phyloP scores from a whole-genome alignment of 2,113 vertebrate genomes.

The Casuarius casuarius region DNA sequence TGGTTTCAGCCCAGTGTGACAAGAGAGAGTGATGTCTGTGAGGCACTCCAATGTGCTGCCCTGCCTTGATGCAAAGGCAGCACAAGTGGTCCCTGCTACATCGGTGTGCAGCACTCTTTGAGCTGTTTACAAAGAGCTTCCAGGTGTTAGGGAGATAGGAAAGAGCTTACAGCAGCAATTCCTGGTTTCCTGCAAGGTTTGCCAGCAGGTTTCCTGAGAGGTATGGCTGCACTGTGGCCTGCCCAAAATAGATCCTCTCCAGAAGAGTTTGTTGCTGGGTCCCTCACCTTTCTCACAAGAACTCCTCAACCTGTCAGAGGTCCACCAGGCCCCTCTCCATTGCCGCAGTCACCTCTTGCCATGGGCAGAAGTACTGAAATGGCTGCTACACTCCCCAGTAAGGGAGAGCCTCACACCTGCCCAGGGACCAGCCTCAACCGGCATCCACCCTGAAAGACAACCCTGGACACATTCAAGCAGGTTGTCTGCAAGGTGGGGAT shows the following conservation, averaged over 20 bases:
- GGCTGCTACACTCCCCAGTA: not conserved
- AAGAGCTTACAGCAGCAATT: not conserved
- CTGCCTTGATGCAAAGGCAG: not conserved
- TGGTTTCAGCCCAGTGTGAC: not conserved
- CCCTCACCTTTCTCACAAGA: not conserved
- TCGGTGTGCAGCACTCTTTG: accelerated
- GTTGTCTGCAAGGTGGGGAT: not conserved
- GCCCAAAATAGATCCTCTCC: not conserved
- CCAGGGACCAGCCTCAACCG: not conserved
- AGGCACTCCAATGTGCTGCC: not conserved
- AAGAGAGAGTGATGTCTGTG: not conserved
- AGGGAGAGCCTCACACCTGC: not conserved
- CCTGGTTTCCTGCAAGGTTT: not conserved
- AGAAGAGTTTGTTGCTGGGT: not conserved
- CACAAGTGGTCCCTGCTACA: not conserved
- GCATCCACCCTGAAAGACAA: not conserved
- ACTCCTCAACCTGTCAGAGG: not conserved
- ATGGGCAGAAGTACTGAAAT: not conserved
- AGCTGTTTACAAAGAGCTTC: not conserved
- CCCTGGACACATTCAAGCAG: not conserved
- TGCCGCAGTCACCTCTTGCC: not conserved
- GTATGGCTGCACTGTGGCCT: not conserved
- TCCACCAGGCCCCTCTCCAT: not conserved
- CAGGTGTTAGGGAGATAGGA: not conserved
- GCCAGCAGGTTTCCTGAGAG: not conserved